Base-by-base conservation (phyloP, 2,888 invertebrate species). In the Tuta absoluta region DNA sequence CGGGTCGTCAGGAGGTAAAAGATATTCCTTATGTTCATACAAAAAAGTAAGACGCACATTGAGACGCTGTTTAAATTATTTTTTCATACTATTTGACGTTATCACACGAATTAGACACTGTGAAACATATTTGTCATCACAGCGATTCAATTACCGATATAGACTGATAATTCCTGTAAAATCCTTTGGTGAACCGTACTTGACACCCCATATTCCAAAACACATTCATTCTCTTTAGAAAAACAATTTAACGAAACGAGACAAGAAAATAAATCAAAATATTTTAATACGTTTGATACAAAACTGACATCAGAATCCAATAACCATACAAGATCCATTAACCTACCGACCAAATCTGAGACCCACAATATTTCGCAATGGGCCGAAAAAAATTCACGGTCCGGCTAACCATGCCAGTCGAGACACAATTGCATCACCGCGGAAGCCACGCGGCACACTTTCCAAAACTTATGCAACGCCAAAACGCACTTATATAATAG, bases 361-460 rank as follows among this genome's bases (percentile, higher is more conserved):
- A 51, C 48, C 48, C 48, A 48, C 37, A 41, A 45, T 38, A 58
- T 53, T 56, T 62, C 59, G 60, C 56, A 65, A 61, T 33, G 41
- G 12, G 23, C 33, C 48, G 64, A 59, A 60, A 67, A 63, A 65
- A 68, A 72, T 78, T 81, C 81, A 82, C 77, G 80, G 80, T 80
- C 72, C 71, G 73, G 62, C 68, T 74, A 81, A 80, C 80, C 79
- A 75, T 87, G 86, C 81, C 68, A 70, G 70, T 70, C 79, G 78
- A 84, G 84, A 82, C 69, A 1, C 68, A 66, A 69, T 89, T 89
- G 76, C 87, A 79, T 85, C 75, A 87, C 71, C 75, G 75, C 89
- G 91, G 91, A 90, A 91, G 86, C 84, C 73, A 8, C 17, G 67
- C 84, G 90, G 78, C 89, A 87, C 84, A 89, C 91, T 91, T 91